Evolutionary conservation across 2,888 invertebrate species (phyloP), one percentile per base, ranked within the genome.

Genomic region (Pseudococcus longispinus): DNA sequence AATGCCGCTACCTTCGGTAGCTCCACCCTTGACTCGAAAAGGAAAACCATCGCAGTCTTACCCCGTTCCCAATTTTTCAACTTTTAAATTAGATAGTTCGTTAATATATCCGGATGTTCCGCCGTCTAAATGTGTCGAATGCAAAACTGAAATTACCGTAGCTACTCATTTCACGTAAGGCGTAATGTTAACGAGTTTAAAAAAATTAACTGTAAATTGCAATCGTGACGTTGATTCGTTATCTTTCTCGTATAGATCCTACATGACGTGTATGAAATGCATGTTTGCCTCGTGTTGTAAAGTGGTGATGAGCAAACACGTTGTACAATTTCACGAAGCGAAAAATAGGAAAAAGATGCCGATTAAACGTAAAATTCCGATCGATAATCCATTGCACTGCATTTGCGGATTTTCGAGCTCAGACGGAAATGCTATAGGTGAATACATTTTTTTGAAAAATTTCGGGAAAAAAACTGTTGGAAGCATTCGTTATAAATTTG

Each of bases 381-480:
- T 82, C 6, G 93, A 20, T 92, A 91, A 88, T 92, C 92, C 89
- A 93, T 77, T 96, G 92, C 93, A 94, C 91, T 97, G 97, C 90
- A 93, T 94, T 85, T 97, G 97, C 91, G 95, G 95, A n/a, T 95
- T 91, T 88, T 89, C 89, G 20, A 92, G 92, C 9, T 91, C 90
- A 29, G 92, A 93, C 89, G 93, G 93, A 70, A 92, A 92, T 89
- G 90, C 89, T 89, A 89, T 92, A 70, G 91, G 92, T 88, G 87
- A 70, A 26, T 65, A 26, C 2, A 26, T 37, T 8, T 37, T 37
- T 26, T 3, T 65, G 26, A 65, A n/a, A 55, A n/a, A 55, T 15
- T 15, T 55, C n/a, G n/a, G 1, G n/a, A 55, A 37, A 6, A 37
- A 37, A 4, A 37, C 37, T 5, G 37, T 6, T 4, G 37, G 37